Base-by-base conservation (phyloP, 2,797 vertebrate species). In the Denticeps clupeoides region DNA sequence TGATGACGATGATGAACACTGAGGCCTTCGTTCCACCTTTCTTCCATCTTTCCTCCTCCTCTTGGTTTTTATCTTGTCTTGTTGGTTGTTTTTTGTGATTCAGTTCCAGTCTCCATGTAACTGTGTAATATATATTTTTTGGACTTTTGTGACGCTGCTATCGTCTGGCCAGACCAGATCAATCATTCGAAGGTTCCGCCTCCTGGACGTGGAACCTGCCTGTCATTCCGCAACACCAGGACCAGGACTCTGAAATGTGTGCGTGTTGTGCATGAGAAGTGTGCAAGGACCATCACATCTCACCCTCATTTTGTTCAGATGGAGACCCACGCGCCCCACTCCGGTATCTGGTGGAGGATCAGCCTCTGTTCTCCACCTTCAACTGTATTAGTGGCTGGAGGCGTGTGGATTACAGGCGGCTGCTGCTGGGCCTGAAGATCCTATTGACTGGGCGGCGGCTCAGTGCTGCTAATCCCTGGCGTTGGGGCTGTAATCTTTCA, bases 71-170 rank as follows among this genome's bases (percentile, higher is more conserved):
- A 53, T 50, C 43, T 21, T 10, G 24, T 64, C 32, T 41, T 33
- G 27, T 18, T 23, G 46, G 58, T 56, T 22, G 16, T 40, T 50
- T 9, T 56, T 23, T 53, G 26, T 59, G 60, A 55, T 21, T 58
- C 48, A 41, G 47, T 51, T 15, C n/a, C n/a, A n/a, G n/a, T n/a
- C n/a, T n/a, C n/a, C n/a, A n/a, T n/a, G n/a, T n/a, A n/a, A n/a
- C n/a, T n/a, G n/a, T n/a, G 41, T 58, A 51, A 63, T 55, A 45
- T 18, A 28, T 28, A 68, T 56, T 51, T 37, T 12, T 51, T 15
- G 15, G 8, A 38, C 25, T 37, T 37, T 28, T 57, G 60, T 59
- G 40, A 71, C 69, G 76, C 77, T 80, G 79, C 79, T 78, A 67
- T 52, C 4, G 5, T 64, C 60, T 49, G 60, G 49, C 46, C 45